phyloP scores from a whole-genome alignment of 2,113 vertebrate genomes.

The Eurypyga helias region DNA sequence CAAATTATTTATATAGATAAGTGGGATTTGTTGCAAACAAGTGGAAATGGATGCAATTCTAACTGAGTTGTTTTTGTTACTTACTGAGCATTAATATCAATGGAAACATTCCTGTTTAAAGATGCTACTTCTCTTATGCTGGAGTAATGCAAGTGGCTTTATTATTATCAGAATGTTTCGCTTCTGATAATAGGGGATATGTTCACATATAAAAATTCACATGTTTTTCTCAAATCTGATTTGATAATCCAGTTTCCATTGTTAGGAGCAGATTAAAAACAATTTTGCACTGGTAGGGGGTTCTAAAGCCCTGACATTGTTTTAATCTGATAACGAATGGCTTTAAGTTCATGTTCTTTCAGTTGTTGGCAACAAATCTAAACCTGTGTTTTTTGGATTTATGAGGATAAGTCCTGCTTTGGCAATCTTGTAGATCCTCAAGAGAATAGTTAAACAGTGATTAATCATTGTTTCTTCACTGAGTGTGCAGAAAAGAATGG shows the following conservation, averaged over 20 bases:
- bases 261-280: conserved; percentile 68
- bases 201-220: not conserved
- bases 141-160: not conserved
- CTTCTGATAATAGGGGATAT: not conserved
- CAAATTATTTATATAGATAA: not conserved
- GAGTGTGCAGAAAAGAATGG: conserved; percentile 97
- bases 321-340: conserved; percentile 99
- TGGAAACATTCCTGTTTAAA: not conserved
- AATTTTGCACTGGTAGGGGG: conserved; percentile 67
- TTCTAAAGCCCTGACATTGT: conserved; percentile 90
- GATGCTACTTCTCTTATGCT: not conserved
- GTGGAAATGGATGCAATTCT: not conserved
- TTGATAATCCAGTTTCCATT: conserved; percentile 60
- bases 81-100: not conserved
- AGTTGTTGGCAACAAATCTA: conserved; percentile 93
- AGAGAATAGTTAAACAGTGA: conserved; percentile 99
- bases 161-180: not conserved
- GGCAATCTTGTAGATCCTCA: conserved; percentile 95
- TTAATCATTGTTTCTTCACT: conserved; percentile 99
- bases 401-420: conserved; percentile 97
- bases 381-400: conserved; percentile 96
- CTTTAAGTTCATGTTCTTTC: conserved; percentile 92
- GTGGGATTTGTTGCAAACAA: not conserved
- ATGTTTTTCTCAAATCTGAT: conserved; percentile 27
- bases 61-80: not conserved